Base-by-base conservation (phyloP, 2,888 invertebrate species). In the Xestia c-nigrum region DNA sequence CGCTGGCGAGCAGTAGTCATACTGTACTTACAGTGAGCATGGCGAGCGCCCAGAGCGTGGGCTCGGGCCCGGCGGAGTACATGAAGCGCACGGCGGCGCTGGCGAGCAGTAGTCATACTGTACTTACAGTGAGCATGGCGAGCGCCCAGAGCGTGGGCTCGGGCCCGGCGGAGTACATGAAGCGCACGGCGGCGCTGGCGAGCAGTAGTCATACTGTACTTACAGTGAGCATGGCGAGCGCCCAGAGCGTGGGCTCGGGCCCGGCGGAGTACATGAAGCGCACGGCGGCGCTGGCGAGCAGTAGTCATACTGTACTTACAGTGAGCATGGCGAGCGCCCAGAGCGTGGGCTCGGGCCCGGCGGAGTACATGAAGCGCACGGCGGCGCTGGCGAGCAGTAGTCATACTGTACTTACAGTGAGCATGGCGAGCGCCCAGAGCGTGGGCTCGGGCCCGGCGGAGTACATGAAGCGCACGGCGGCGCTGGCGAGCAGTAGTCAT, bases 151-250 rank as follows among this genome's bases (percentile, higher is more conserved):
- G 46, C 46, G 46, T 46, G 14, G 46, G 46, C 46, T 46, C 46
- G 46, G 46, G 46, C 12, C 46, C 46, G 46, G 46, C 46, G 46
- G 46, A 46, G 46, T 46, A 46, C 46, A 46, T 46, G 46, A 46
- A 46, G 46, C 46, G 46, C 46, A 46, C 46, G 46, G 46, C 46
- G 46, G 46, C 46, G 46, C 46, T 46, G 46, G 46, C 46, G 71
- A 98, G 98, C 97, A 79, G 98, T 1, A 98, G 98, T 76, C 61
- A 97, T 46, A 83, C 98, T 63, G 19, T 63, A 63, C 38, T 88
- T 12, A 99, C 99, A 88, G 99, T 99, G 76, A 98, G 97, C 87
- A 98, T 98, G 74, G 99, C 99, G 73, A 99, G 97, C 97, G 79
- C 98, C 98, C 83, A 98, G 96, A 10, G 98, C 98, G 88, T 98